These are phyloP conservation scores for Pomatostomus ruficeps DNA, from an alignment of 2,113 vertebrate genomes.

Conservation along the genomic window DNA sequence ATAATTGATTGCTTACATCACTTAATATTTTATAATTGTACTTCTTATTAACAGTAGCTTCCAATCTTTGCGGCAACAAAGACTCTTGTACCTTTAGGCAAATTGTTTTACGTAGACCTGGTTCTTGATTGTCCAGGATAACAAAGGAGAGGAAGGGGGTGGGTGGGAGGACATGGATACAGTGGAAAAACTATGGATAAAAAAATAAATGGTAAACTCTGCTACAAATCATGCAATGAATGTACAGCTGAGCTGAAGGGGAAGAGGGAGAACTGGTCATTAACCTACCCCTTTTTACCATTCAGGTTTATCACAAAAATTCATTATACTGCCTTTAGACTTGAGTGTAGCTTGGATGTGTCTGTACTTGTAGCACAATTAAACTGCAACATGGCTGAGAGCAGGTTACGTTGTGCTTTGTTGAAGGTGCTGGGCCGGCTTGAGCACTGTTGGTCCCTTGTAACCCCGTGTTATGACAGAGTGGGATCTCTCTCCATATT, in stretches of 20 bases:
- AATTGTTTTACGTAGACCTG: neutral
- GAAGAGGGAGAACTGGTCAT: neutral
- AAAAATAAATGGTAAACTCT: neutral
- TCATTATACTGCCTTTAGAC: neutral
- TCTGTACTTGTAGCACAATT: neutral
- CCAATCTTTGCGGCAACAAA: neutral
- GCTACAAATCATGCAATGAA: neutral
- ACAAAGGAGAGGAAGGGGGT: neutral
- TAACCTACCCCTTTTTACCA: neutral
- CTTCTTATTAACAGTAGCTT: slow-evolving; percentile 4
- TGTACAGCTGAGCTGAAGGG: neutral
- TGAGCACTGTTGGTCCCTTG: neutral
- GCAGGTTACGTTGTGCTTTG: neutral
- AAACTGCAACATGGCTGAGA: neutral
- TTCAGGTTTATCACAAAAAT: neutral
- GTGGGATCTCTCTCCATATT: neutral
- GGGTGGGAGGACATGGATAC: neutral
- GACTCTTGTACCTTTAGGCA: neutral
- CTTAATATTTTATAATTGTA: slow-evolving; percentile 37
- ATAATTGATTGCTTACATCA: slow-evolving; percentile 54
- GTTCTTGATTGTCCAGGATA: neutral
- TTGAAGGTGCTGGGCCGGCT: neutral
- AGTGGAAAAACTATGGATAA: neutral
- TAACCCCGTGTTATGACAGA: neutral
- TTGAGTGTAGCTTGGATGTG: neutral